A percentile compares a stretch with the other conserved stretches of the same genome.
phyloP scores from a whole-genome alignment of 2,888 invertebrate species.

The Maniola hyperantus region DNA sequence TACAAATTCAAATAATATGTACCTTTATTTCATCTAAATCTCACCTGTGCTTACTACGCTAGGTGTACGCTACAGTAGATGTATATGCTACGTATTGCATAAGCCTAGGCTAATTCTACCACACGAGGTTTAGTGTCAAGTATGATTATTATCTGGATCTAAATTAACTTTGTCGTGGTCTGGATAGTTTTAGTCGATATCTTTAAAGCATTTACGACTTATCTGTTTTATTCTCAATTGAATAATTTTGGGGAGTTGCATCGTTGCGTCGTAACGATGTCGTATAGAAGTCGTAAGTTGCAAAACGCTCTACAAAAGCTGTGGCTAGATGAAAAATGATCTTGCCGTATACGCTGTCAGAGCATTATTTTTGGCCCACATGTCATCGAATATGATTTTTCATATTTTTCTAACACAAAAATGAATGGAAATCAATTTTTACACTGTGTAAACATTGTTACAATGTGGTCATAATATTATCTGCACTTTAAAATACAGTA shows the following conservation, averaged over 20 bases:
- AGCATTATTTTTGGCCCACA: conserved; percentile 40
- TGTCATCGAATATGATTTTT: conserved; percentile 40
- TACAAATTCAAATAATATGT: too few relatives aligned
- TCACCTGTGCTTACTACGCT: too few relatives aligned
- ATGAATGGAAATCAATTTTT: conserved; percentile 12
- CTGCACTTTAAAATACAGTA: conserved; percentile 10
- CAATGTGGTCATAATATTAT: not conserved
- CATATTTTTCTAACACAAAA: conserved; percentile 32
- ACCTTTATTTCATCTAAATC: too few relatives aligned
- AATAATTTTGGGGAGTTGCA: not conserved
- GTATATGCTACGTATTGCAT: too few relatives aligned
- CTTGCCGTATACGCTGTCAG: conserved; percentile 39
- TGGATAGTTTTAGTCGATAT: too few relatives aligned
- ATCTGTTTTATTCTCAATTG: too few relatives aligned
- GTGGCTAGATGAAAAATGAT: conserved; percentile 44
- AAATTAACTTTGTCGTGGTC: too few relatives aligned
- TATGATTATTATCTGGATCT: too few relatives aligned
- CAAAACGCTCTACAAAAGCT: conserved; percentile 31
- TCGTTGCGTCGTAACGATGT: not conserved
- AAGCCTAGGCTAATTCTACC: too few relatives aligned
- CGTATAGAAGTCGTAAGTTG: not conserved
- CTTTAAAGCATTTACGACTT: too few relatives aligned
- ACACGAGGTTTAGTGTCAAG: too few relatives aligned
- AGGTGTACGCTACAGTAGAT: too few relatives aligned
- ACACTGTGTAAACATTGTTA: not conserved